Evolutionary conservation across 92 coral and sea anemone species (phyloP).

Genomic region (Porites evermanni): DNA sequence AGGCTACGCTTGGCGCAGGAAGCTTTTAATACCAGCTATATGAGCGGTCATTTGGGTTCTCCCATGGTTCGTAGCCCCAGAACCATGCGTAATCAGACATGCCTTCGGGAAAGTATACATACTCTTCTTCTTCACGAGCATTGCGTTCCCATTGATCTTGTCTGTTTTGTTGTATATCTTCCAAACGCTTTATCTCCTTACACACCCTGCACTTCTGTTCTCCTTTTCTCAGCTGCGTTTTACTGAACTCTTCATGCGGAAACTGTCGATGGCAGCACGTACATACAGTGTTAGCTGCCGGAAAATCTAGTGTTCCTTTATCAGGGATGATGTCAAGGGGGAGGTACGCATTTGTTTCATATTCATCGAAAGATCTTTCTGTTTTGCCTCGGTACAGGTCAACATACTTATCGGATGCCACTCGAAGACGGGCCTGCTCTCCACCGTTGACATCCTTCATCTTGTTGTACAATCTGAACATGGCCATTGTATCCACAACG

Average conservation of each 20-base stretch:
- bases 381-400: constrained; percentile 72
- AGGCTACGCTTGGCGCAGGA: not conserved
- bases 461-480: constrained; percentile 76
- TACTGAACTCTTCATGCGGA: constrained; percentile 70
- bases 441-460: constrained; percentile 64
- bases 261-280: constrained; percentile 67
- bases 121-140: constrained; percentile 22
- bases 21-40: not conserved
- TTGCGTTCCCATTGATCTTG: constrained; percentile 54
- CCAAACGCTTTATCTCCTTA: constrained; percentile 75
- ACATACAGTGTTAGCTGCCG: constrained; percentile 65
- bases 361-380: constrained; percentile 68
- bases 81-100: constrained; percentile 12
- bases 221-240: constrained; percentile 64
- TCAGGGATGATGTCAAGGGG: constrained; percentile 85
- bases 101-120: constrained; percentile 39
- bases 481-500: constrained; percentile 69
- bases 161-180: constrained; percentile 63
- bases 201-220: constrained; percentile 87
- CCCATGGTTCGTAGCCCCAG: constrained; percentile 10
- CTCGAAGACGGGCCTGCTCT: constrained; percentile 63
- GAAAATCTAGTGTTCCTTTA: constrained; percentile 69
- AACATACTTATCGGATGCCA: constrained; percentile 81
- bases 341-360: constrained; percentile 74
- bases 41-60: not conserved